Evolutionary conservation across 2,888 invertebrate species (phyloP), one percentile per base, ranked within the genome.

Genomic region (Zeuzera pyrina): DNA sequence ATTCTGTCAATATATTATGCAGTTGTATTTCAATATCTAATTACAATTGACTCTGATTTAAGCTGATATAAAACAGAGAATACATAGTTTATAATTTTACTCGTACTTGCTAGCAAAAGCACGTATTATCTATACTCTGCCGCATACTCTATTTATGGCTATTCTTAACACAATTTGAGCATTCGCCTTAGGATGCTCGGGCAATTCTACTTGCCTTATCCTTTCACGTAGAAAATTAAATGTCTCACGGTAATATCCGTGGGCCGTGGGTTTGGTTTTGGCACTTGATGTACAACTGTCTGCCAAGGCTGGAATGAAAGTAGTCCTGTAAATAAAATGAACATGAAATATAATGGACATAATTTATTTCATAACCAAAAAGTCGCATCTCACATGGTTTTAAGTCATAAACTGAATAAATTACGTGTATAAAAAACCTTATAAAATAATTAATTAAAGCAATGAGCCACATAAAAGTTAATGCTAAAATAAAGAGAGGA

Each of bases 191-290:
- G 67, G 69, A 67, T 62, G 63, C 62, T 62, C 52, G 57, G 71
- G 68, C 70, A 70, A 76, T 69, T 68, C 70, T 59, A 55, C 63
- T 65, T 58, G 71, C 69, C 74, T 79, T 79, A 78, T 79, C 78
- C 77, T 66, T 81, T 69, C 81, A 79, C 79, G 81, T 81, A 79
- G 81, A 81, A 81, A 81, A 81, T 81, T 79, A 81, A 81, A 81
- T 71, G 81, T 81, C 79, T 76, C 67, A 58, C 62, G 60, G 74
- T 69, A 70, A 77, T 74, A 77, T 77, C 78, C 76, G 74, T 52
- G 57, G 57, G 56, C 51, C 50, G 57, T 52, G 55, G 49, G 55
- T 60, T 58, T 74, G 76, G 60, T 64, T 74, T 71, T 76, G 81
- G 76, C 79, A 77, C 67, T 68, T 73, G 69, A 77, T 78, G 70